phyloP scores from a whole-genome alignment of 2,797 vertebrate species.

The Novumbra hubbsi region DNA sequence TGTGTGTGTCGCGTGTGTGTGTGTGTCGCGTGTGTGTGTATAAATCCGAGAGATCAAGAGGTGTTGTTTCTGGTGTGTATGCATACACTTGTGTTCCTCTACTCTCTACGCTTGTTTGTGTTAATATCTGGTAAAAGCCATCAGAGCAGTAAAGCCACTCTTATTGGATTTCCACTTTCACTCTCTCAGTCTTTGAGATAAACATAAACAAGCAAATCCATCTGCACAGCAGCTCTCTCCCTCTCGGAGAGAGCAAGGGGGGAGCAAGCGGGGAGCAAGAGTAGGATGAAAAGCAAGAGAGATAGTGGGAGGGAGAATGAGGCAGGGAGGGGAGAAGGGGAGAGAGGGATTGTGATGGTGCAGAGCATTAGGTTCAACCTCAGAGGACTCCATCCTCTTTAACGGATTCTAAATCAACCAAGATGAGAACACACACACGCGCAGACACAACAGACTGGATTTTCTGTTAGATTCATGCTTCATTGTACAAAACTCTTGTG shows the following conservation, averaged over 20 bases:
- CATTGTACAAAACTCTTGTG: conserved; percentile 65
- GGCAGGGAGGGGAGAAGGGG: too few species aligned
- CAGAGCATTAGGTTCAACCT: conserved; percentile 67
- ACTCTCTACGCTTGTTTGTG: conserved; percentile 46
- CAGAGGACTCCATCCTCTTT: conserved; percentile 47
- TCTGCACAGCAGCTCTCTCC: conserved; percentile 57
- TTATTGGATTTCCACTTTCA: conserved; percentile 61
- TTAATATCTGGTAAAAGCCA: conserved; percentile 52
- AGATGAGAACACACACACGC: conserved; percentile 26
- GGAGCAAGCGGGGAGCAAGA: not conserved
- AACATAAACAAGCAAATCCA: conserved; percentile 69
- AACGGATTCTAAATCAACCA: conserved; percentile 67
- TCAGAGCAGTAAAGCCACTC: conserved; percentile 58
- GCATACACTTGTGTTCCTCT: conserved; percentile 14
- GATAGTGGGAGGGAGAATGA: too few species aligned
- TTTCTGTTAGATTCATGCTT: conserved; percentile 66
- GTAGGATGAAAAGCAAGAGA: too few species aligned
- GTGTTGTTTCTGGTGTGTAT: not conserved
- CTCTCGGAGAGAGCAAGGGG: not conserved
- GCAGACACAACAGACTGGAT: conserved; percentile 59
- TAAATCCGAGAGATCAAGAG: too few species aligned
- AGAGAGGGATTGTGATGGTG: conserved; percentile 23
- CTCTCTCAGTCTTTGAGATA: conserved; percentile 59
- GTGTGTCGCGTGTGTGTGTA: conserved; percentile 28
- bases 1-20: conserved; percentile 4